phyloP scores from a whole-genome alignment of 2,113 vertebrate genomes.

The Antechinus stuartii region DNA sequence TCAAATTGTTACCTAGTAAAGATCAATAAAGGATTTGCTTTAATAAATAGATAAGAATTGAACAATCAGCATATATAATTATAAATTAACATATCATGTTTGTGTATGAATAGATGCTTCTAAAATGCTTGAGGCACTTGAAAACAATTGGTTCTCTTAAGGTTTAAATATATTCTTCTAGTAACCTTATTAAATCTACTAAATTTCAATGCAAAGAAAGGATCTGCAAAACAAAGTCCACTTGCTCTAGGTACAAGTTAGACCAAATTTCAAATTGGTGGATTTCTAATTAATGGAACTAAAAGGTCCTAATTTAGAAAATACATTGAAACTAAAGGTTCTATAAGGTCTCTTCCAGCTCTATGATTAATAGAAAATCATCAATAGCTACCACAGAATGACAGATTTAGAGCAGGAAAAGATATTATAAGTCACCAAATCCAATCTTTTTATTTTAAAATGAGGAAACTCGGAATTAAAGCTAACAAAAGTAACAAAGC shows the following conservation, averaged over 20 bases:
- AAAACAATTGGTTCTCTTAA: constrained; percentile 41
- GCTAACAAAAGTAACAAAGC: neutral
- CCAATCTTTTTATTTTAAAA: neutral
- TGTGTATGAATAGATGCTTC: constrained; percentile 36
- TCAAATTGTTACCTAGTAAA: neutral
- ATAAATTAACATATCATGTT: constrained; percentile 42
- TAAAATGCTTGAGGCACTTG: constrained; percentile 41
- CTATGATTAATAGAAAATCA: neutral
- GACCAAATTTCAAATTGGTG: constrained; percentile 41
- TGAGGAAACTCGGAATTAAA: neutral
- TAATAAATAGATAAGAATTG: constrained; percentile 22
- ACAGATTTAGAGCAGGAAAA: neutral
- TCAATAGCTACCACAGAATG: neutral
- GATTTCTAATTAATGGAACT: constrained; percentile 39
- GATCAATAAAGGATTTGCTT: neutral
- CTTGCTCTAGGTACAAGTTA: constrained; percentile 8
- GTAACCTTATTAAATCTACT: constrained; percentile 38
- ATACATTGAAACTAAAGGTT: neutral
- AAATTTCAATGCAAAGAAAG: constrained; percentile 42
- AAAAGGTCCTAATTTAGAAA: neutral
- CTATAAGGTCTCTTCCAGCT: neutral
- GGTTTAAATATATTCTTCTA: constrained; percentile 30
- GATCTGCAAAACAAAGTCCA: neutral
- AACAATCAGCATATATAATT: neutral
- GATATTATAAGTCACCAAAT: neutral